Base-by-base conservation (phyloP, 2,113 vertebrate genomes). In the Tetrao urogallus region DNA sequence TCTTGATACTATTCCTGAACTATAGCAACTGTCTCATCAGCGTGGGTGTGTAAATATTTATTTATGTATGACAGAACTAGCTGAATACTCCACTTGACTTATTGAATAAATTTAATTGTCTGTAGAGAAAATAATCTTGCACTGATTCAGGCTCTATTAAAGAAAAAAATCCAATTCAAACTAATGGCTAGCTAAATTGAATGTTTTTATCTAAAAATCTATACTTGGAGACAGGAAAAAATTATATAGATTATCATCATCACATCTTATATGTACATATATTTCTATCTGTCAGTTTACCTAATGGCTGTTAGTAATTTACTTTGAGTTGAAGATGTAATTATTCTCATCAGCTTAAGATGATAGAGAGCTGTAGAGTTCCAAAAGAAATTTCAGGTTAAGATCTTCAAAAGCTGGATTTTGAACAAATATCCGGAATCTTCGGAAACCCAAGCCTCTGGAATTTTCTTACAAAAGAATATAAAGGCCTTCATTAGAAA, bases 41-140 rank as follows among this genome's bases (percentile, higher is more conserved):
- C 21, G 42, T 25, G 77, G 30, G 66, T 50, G 9, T 91, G 79
- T 97, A 91, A 82, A 82, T 95, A 93, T 7, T n/a, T 86, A 94
- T 94, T 90, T 97, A 92, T 96, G 32, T 63, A 47, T 8, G 43
- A 40, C 58, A 78, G 52, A 78, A 60, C 36, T 66, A 16, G 92
- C 88, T 92, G 90, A 89, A 95, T 77, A 94, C 56, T 45, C 36
- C 13, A 24, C 65, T 13, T 0, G 1, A 9, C 42, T 50, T 16
- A 32, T 11, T 21, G 30, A 85, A 91, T n/a, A 73, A 86, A 63
- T 6, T 11, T n/a, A 63, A 65, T 2, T 57, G 12, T 28, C 69
- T 64, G 13, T 83, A 82, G 34, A 82, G 77, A 88, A 89, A 88
- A 47, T 5, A 66, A 76, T 70, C 21, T 20, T 73, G 11, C 73